A percentile compares a stretch with the other conserved stretches of the same genome.
phyloP scores from a whole-genome alignment of 2,888 invertebrate genomes.

The Coecobrya sp. region DNA sequence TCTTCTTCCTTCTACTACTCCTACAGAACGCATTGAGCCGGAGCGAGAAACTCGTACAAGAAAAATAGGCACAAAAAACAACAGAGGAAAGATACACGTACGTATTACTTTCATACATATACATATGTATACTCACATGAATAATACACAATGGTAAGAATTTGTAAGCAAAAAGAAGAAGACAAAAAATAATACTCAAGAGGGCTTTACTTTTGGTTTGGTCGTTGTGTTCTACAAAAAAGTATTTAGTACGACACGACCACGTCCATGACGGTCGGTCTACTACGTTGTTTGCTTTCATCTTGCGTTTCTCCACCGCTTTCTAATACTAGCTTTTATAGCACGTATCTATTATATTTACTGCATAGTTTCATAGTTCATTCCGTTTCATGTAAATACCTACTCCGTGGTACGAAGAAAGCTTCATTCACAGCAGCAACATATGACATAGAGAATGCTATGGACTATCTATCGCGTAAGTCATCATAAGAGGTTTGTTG shows the following conservation, averaged over 20 bases:
- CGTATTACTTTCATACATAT: background rate
- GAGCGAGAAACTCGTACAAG: too few species aligned
- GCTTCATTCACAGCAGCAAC: background rate
- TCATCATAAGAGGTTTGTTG: background rate
- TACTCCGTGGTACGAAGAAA: too few species aligned
- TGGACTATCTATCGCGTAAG: background rate
- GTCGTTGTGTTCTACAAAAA: background rate
- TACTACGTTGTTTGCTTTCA: background rate
- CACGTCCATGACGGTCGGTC: background rate
- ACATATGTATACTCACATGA: background rate
- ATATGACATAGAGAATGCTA: background rate
- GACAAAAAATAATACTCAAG: constrained; percentile 13
- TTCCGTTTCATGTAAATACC: too few species aligned
- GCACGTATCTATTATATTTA: too few species aligned
- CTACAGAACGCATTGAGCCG: background rate
- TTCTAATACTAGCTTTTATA: too few species aligned
- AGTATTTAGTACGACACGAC: constrained; percentile 38
- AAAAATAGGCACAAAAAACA: background rate
- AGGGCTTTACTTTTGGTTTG: constrained; percentile 30
- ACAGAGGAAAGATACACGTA: constrained; percentile 5
- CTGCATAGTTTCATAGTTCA: too few species aligned
- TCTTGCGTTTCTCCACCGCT: background rate
- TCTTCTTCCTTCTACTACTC: background rate
- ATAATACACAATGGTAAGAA: background rate
- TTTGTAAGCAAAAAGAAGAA: background rate